phyloP scores from a whole-genome alignment of 2,113 vertebrate genomes.

The Lophura nycthemera region DNA sequence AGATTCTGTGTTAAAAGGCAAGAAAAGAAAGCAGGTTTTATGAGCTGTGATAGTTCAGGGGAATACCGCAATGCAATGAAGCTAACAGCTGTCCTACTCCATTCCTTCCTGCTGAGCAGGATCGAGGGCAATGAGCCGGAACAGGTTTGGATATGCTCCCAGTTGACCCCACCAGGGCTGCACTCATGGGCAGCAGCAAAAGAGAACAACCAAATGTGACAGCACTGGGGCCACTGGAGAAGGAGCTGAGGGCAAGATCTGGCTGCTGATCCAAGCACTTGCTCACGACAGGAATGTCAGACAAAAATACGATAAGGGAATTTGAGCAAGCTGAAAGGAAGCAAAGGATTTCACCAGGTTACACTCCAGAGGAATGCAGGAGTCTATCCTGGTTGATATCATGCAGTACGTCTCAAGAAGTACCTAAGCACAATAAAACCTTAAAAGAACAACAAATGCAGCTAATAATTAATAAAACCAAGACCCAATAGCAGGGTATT shows the following conservation, averaged over 20 bases:
- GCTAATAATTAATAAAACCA: neutral
- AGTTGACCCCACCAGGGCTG: neutral
- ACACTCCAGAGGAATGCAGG: neutral
- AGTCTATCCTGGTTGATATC: neutral
- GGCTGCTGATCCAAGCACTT: neutral
- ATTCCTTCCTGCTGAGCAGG: neutral
- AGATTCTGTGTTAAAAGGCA: neutral
- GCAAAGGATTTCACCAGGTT: neutral
- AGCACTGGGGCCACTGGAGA: neutral
- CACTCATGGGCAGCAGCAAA: neutral
- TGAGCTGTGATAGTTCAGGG: neutral
- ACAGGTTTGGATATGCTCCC: neutral
- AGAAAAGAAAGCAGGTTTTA: neutral
- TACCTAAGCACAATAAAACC: neutral
- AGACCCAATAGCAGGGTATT: neutral
- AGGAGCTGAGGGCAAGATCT: neutral
- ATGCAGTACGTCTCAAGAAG: neutral
- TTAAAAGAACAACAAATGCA: neutral
- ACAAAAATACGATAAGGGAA: neutral
- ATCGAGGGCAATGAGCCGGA: neutral
- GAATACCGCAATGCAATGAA: neutral
- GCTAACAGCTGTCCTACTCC: neutral
- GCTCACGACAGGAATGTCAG: neutral
- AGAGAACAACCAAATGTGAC: slow-evolving; percentile 3
- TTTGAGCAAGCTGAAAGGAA: neutral